Evolutionary conservation across 2,888 invertebrate species (phyloP).

Genomic region (Agrotis segetum): DNA sequence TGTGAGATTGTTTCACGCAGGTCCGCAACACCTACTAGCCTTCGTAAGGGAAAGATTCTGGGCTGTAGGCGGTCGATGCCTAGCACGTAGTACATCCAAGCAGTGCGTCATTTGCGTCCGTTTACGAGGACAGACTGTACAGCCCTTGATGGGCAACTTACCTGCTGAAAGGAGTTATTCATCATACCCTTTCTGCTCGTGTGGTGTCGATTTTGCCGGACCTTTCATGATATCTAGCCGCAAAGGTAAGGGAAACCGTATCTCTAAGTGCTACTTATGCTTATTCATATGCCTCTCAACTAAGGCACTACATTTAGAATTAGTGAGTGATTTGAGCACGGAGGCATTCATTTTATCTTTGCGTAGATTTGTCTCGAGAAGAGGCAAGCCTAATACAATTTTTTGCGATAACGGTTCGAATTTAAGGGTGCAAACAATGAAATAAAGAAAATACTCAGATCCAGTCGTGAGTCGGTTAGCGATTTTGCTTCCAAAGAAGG

Average conservation of each 20-base stretch:
- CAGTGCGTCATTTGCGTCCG: neutral
- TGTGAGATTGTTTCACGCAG: too few relatives aligned
- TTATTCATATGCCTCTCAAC: neutral
- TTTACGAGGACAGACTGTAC: neutral
- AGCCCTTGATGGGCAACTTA: conserved; percentile 5
- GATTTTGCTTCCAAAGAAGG: too few relatives aligned
- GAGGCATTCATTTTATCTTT: conserved; percentile 2
- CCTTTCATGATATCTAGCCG: conserved; percentile 5
- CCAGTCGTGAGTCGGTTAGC: too few relatives aligned
- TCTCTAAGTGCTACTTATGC: neutral
- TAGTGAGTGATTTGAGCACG: neutral
- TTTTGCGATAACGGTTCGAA: neutral
- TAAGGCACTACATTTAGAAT: neutral
- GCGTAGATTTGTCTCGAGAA: neutral
- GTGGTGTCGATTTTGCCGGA: conserved; percentile 6
- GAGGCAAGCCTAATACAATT: neutral
- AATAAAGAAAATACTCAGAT: neutral
- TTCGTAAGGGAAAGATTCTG: neutral
- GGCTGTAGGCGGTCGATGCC: neutral
- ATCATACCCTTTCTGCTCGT: neutral
- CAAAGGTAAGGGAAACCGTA: neutral
- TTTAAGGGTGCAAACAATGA: neutral
- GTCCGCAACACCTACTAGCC: neutral
- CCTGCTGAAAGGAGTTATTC: neutral
- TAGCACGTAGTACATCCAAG: neutral